Percentiles rank a stretch among this genome's conserved stretches.
These are phyloP conservation scores for Phalacrocorax brasilianus DNA, from an alignment of 2,113 vertebrate species.

Conservation along the genomic window DNA sequence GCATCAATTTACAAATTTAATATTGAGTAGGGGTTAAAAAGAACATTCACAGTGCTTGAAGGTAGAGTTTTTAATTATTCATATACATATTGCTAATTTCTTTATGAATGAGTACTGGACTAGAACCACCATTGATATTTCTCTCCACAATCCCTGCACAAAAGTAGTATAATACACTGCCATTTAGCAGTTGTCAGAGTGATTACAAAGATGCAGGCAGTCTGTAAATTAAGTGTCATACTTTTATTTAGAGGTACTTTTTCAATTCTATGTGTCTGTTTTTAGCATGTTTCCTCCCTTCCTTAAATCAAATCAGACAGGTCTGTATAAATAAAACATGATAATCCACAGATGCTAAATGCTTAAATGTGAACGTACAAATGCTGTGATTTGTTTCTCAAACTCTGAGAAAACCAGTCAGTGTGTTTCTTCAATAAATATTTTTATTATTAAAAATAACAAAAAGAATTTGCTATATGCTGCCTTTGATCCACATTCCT, in stretches of 20 bases:
- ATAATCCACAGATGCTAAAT: background rate
- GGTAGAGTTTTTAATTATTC: background rate
- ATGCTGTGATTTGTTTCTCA: background rate
- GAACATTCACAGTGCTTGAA: background rate
- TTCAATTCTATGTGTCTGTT: background rate
- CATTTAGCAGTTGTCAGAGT: background rate
- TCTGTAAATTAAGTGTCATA: background rate
- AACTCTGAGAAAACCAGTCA: background rate
- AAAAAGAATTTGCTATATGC: background rate
- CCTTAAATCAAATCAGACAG: background rate
- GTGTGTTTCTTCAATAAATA: background rate
- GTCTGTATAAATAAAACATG: background rate
- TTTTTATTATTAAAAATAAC: background rate
- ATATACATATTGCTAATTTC: background rate
- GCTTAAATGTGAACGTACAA: background rate
- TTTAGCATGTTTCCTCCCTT: background rate
- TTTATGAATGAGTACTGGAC: background rate
- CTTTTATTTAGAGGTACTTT: background rate
- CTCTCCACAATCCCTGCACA: background rate
- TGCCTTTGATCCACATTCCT: background rate
- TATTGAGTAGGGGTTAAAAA: background rate
- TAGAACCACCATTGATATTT: background rate
- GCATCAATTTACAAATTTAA: background rate
- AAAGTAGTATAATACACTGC: background rate
- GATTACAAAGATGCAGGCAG: background rate